Base-by-base conservation (phyloP, 2,113 vertebrate species). In the Antidorcas marsupialis region DNA sequence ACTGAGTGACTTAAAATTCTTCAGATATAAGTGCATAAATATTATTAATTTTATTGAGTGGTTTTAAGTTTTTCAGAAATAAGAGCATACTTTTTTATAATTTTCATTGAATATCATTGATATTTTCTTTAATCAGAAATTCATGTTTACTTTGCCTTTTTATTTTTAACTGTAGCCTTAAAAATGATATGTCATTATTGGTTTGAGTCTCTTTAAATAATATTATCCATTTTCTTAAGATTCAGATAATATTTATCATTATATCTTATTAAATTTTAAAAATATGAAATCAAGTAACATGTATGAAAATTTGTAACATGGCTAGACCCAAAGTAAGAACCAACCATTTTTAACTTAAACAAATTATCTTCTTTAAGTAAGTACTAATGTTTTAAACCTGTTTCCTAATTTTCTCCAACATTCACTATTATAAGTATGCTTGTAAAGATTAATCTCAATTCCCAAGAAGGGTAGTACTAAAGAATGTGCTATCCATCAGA, bases 351-450 rank as follows among this genome's bases (percentile, higher is more conserved):
- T 79, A 71, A 14, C 27, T 87, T 95, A 87, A 78, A 15, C 76
- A 81, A 89, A 92, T 79, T 3, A 92, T 83, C 43, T 33, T 82
- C 81, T 74, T 50, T 25, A n/a, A n/a, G n/a, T n/a, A n/a, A n/a
- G n/a, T 97, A 74, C 13, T 83, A 47, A 85, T 79, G 6, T 92
- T 94, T 95, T 87, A 81, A 74, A 94, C 16, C 60, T 16, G 52
- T 67, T 82, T 91, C 33, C 9, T 87, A 23, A 81, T 86, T 79
- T 83, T 45, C n/a, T 87, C 19, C 59, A 53, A 87, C 43, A 87
- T 94, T 90, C 62, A 71, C 50, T 92, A 64, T 76, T 92, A 94
- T 94, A 92, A 92, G 4, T 79, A 93, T 74, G 74, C 79, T 81
- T 6, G 28, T 84, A 97, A 97, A 94, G 92, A 96, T 96, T 76